Conservation (phyloP, 2,888 invertebrate genomes). For the Glaucopsyche alexis region DNA sequence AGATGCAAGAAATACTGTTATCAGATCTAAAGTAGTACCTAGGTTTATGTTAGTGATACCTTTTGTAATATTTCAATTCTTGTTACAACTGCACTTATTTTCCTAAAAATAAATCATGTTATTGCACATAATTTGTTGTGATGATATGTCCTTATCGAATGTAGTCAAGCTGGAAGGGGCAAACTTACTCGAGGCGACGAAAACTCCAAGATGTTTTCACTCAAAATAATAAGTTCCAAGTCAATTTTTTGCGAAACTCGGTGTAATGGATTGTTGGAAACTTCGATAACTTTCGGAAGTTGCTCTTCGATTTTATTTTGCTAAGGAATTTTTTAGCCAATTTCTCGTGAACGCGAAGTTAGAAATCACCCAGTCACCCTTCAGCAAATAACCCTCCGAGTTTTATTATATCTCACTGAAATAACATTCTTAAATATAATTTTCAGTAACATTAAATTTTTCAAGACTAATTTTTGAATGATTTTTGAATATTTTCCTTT, state of each 20-base stretch:
- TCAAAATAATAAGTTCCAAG: constrained; percentile 78
- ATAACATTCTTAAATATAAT: constrained; percentile 24
- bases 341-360: constrained; percentile 67
- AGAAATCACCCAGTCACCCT: constrained; percentile 72
- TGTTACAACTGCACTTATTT: neutral
- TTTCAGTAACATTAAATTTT: constrained; percentile 26
- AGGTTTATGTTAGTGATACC: no score
- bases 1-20: no score
- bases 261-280: constrained; percentile 79
- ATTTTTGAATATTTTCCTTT: constrained; percentile 18
- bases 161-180: constrained; percentile 43
- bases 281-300: constrained; percentile 79
- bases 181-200: constrained; percentile 63
- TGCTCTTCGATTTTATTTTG: constrained; percentile 77
- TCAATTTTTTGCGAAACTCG: constrained; percentile 76
- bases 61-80: no score
- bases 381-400: constrained; percentile 48
- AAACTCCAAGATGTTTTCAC: constrained; percentile 72
- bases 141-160: constrained; percentile 36
- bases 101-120: neutral
- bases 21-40: no score
- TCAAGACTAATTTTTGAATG: neutral
- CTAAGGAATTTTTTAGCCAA: constrained; percentile 77
- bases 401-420: constrained; percentile 31
- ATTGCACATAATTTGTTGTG: constrained; percentile 33